A percentile compares a stretch with the other conserved stretches of the same genome.
Evolutionary conservation across 23 tunicate species (phyloP).

Genomic region (Phallusia fumigata): DNA sequence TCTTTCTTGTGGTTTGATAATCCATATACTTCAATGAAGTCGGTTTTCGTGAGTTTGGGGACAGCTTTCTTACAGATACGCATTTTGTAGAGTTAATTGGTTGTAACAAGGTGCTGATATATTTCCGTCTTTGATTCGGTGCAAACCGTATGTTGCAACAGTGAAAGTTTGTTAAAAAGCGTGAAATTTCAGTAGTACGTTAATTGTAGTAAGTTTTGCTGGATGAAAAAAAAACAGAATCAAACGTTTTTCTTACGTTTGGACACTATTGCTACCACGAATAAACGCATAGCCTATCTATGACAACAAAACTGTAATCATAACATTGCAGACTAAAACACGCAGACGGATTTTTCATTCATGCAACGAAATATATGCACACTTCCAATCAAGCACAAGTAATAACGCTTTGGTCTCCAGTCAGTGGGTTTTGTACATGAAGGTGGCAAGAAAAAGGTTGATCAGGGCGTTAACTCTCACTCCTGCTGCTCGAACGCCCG

Average conservation of each 20-base stretch:
- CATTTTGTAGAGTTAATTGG: constrained; percentile 41
- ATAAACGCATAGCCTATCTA: no score
- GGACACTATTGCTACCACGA: no score
- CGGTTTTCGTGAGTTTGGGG: constrained; percentile 48
- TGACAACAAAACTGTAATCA: no score
- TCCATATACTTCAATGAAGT: constrained; percentile 77
- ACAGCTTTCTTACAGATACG: constrained; percentile 32
- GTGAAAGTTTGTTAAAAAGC: neutral
- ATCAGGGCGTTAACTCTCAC: neutral
- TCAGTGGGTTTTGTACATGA: no score
- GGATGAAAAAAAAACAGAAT: neutral
- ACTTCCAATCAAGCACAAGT: no score
- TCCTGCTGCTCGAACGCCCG: constrained; percentile 24
- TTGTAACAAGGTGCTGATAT: constrained; percentile 10
- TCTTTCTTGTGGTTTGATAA: constrained; percentile 1
- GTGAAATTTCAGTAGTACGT: neutral
- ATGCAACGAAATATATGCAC: no score
- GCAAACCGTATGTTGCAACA: constrained; percentile 3
- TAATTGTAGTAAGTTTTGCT: neutral
- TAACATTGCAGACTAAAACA: no score
- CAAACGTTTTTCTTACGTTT: no score
- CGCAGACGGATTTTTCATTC: no score
- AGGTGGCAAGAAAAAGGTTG: no score
- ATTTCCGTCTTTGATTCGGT: constrained; percentile 41
- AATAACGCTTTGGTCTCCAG: no score